phyloP scores from a whole-genome alignment of 2,113 vertebrate species.

The Hassar affinis region DNA sequence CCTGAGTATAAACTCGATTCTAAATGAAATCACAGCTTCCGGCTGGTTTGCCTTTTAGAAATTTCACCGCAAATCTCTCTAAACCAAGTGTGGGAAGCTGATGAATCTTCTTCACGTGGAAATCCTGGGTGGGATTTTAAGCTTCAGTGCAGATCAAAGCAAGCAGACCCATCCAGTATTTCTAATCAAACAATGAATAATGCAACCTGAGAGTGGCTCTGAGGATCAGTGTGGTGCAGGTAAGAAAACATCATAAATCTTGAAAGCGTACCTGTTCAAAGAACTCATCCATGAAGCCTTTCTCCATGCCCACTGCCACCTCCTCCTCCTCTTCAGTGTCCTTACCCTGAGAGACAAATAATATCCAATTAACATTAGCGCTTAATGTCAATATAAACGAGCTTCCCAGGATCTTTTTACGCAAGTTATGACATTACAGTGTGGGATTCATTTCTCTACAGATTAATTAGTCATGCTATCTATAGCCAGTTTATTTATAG shows the following conservation, averaged over 20 bases:
- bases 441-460: background rate
- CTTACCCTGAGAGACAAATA: slow-evolving; percentile 76
- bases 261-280: slow-evolving; percentile 82
- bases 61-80: background rate
- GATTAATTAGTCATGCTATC: slow-evolving; percentile 2
- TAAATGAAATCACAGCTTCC: background rate
- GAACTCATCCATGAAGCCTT: slow-evolving; percentile 93
- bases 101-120: background rate
- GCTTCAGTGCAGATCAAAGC: slow-evolving; percentile 10
- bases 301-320: slow-evolving; percentile 83
- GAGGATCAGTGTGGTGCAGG: background rate
- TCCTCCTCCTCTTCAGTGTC: slow-evolving; percentile 85
- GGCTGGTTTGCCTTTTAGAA: background rate
- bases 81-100: slow-evolving; percentile 8
- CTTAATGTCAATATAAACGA: slow-evolving; percentile 1
- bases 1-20: background rate
- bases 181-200: slow-evolving; percentile 1
- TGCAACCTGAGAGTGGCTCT: background rate
- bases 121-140: background rate
- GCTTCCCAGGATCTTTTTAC: background rate
- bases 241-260: background rate
- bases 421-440: background rate
- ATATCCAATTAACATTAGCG: slow-evolving; percentile 9
- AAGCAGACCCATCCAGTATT: background rate
- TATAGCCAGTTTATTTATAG: background rate